Base-by-base conservation (phyloP, 2,113 vertebrate species). In the Cebidichthys violaceus region DNA sequence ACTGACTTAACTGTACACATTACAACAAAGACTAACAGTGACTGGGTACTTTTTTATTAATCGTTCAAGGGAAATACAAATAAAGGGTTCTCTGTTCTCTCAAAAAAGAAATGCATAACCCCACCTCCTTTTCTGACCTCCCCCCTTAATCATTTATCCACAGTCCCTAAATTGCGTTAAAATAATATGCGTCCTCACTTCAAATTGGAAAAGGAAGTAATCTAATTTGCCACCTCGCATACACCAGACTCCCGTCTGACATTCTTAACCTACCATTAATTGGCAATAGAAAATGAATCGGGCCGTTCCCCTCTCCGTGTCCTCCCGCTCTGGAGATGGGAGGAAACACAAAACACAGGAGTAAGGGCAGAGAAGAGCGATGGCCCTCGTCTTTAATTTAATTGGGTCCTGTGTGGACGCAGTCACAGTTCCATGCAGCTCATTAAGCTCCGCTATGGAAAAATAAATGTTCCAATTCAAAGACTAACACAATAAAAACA, bases 351-450 rank as follows among this genome's bases (percentile, higher is more conserved):
- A 55, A 76, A 67, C 75, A 74, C 65, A 72, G 9, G 33, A 31
- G 70, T 13, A 9, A 57, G 37, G 71, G 47, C n/a, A 67, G 9
- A 72, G 43, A 77, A 83, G 79, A 94, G 60, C 59, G 75, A 92
- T 84, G 72, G 72, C 67, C 37, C 61, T 80, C 68, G 47, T 83
- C 71, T 86, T 84, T 82, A 54, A 87, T 90, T 86, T 88, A 93
- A 94, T 92, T 88, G 85, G 91, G 33, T 89, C 86, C 87, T 87
- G 71, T 88, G 91, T 90, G 88, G 81, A 92, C 79, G 83, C 65
- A 77, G 74, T 68, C 86, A 79, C 79, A 86, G 83, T 88, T 86
- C 78, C 77, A 77, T 80, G 31, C 76, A 90, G 83, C 88, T 93
- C 85, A 90, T 92, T 88, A 88, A 78, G 69, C 71, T 79, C 82